A percentile compares a stretch with the other conserved stretches of the same genome.
These are phyloP conservation scores for Harpagoxenus sublaevis DNA, from an alignment of 2,888 invertebrate genomes.

Conservation along the genomic window DNA sequence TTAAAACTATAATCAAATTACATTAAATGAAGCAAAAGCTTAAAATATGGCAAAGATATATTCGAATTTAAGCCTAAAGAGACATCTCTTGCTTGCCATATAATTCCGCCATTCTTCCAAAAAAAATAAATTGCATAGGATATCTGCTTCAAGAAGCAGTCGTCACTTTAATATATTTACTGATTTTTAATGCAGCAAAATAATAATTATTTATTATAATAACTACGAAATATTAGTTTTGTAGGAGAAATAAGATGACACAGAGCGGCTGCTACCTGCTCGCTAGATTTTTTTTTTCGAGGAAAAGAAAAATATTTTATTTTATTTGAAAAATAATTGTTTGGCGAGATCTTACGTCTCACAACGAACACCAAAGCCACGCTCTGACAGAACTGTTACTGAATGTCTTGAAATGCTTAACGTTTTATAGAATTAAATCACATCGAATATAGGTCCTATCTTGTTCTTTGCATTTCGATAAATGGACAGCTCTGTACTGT, in stretches of 20 bases:
- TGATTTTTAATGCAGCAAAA: background rate
- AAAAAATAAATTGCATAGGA: background rate
- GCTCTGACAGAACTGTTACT: background rate
- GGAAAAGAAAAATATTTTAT: too few species aligned
- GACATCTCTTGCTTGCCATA: background rate
- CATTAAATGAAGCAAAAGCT: background rate
- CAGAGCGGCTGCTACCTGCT: too few species aligned
- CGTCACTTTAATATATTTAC: background rate
- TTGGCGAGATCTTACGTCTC: background rate
- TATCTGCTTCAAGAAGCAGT: background rate
- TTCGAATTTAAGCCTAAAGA: background rate
- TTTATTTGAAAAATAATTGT: too few species aligned
- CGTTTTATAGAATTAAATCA: background rate
- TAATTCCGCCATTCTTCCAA: background rate
- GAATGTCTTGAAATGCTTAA: background rate
- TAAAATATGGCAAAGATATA: background rate
- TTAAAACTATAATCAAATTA: conserved; percentile 20
- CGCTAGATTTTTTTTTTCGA: too few species aligned
- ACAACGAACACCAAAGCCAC: background rate
- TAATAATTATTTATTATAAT: background rate
- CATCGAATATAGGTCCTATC: background rate
- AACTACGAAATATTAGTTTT: too few species aligned
- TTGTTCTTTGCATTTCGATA: background rate
- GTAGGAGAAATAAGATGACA: too few species aligned
- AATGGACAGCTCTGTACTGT: background rate